These are phyloP conservation scores for Channallabes apus DNA, from an alignment of 2,797 vertebrate species.

Conservation along the genomic window DNA sequence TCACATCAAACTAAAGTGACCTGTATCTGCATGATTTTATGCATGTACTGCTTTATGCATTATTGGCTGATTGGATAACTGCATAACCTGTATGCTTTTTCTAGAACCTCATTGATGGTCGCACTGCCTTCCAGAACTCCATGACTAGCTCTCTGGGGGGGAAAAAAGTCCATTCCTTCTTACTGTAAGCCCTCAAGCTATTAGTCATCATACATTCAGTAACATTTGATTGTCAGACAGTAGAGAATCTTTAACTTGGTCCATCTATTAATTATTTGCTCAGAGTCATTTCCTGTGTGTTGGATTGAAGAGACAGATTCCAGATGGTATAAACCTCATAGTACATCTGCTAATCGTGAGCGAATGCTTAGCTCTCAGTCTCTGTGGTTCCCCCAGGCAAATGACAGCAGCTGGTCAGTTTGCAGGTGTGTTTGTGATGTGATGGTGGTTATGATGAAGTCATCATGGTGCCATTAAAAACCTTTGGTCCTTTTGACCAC, in stretches of 20 bases:
- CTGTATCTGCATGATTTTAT: no score
- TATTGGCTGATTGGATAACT: no score
- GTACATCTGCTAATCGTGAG: background rate
- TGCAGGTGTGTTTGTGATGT: conserved; percentile 38
- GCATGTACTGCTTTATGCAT: no score
- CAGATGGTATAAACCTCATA: conserved; percentile 21
- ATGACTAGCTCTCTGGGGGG: background rate
- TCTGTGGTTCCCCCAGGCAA: conserved; percentile 33
- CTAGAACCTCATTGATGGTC: background rate
- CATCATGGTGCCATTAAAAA: conserved; percentile 33
- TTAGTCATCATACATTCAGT: conserved; percentile 9
- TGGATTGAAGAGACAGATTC: conserved; percentile 18
- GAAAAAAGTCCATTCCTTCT: background rate
- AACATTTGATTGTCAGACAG: conserved; percentile 24
- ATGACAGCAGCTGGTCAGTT: conserved; percentile 38
- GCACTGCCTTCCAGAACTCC: conserved; percentile 1
- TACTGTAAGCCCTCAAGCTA: background rate
- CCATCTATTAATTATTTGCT: conserved; percentile 15
- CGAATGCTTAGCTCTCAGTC: conserved; percentile 3
- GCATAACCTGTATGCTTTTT: background rate
- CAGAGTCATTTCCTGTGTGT: conserved; percentile 25
- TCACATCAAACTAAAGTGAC: no score
- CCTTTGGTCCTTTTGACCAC: conserved; percentile 31
- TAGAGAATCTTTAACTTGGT: conserved; percentile 13
- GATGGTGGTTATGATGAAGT: conserved; percentile 40